phyloP scores from a whole-genome alignment of 2,797 vertebrate species.

The Loris lydekkerianus region DNA sequence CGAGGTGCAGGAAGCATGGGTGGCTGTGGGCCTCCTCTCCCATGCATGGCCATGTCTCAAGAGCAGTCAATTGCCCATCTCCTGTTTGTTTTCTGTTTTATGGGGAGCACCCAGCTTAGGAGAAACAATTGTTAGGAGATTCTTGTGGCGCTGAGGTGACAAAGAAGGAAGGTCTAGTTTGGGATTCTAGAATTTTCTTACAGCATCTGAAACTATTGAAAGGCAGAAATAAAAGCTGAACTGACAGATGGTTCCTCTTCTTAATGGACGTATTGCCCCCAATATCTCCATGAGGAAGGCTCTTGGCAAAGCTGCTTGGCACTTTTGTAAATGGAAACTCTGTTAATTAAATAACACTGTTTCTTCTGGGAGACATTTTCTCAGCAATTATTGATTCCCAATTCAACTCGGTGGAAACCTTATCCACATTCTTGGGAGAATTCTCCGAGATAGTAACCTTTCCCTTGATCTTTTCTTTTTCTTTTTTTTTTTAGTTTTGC shows the following conservation, averaged over 20 bases:
- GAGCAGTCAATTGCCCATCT: conserved; percentile 43
- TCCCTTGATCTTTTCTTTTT: background rate
- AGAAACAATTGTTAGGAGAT: background rate
- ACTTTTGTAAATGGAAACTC: conserved; percentile 55
- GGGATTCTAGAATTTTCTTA: background rate
- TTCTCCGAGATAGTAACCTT: conserved; percentile 60
- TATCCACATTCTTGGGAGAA: conserved; percentile 74
- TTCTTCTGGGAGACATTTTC: conserved; percentile 65
- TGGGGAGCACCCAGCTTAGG: background rate
- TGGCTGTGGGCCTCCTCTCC: background rate
- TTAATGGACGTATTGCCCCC: background rate
- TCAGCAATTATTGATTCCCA: conserved; percentile 83
- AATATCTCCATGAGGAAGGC: background rate
- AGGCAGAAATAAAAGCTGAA: background rate
- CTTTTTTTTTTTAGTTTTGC: background rate
- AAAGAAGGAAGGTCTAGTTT: background rate
- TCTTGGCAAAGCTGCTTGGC: background rate
- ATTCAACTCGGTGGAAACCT: conserved; percentile 73
- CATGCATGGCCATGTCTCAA: background rate
- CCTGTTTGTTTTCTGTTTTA: conserved; percentile 65
- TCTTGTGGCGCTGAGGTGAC: conserved; percentile 12
- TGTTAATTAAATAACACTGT: conserved; percentile 78
- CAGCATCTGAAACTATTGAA: conserved; percentile 18
- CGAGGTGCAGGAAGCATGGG: background rate
- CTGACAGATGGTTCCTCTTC: background rate